phyloP scores from a whole-genome alignment of 2,888 invertebrate genomes.

The Ariolimax columbianus region DNA sequence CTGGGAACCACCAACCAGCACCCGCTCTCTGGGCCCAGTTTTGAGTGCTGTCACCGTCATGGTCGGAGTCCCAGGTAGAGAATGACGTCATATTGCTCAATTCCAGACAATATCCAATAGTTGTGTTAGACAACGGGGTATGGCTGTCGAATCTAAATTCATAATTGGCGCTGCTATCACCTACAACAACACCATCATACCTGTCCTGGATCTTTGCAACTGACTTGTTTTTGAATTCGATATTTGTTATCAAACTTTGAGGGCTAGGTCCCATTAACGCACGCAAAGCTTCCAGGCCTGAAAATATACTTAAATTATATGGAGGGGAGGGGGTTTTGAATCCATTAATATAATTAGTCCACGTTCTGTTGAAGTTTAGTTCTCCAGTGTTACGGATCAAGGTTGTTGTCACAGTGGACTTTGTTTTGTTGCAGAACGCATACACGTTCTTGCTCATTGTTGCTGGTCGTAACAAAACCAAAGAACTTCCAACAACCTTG shows the following conservation, averaged over 20 bases:
- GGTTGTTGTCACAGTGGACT: neutral
- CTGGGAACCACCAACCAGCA: constrained; percentile 23
- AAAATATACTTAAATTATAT: neutral
- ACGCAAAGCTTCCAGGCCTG: neutral
- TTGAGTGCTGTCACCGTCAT: constrained; percentile 30
- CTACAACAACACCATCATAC: neutral
- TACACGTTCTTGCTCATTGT: neutral
- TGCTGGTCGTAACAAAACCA: neutral
- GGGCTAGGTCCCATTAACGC: neutral
- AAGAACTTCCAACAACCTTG: neutral
- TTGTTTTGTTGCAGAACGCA: neutral
- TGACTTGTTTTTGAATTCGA: neutral
- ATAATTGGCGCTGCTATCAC: constrained; percentile 17
- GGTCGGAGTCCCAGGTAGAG: constrained; percentile 40
- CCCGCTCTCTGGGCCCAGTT: constrained; percentile 29
- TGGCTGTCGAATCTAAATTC: neutral
- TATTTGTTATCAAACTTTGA: neutral
- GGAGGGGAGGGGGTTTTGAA: neutral
- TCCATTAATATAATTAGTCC: neutral
- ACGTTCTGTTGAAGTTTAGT: neutral
- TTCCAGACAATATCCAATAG: constrained; percentile 10
- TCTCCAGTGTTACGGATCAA: neutral
- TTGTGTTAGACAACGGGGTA: neutral
- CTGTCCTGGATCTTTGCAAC: neutral
- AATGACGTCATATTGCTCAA: constrained; percentile 24